Evolutionary conservation across 2,797 vertebrate genomes (phyloP).

Genomic region (Trichosurus vulpecula): DNA sequence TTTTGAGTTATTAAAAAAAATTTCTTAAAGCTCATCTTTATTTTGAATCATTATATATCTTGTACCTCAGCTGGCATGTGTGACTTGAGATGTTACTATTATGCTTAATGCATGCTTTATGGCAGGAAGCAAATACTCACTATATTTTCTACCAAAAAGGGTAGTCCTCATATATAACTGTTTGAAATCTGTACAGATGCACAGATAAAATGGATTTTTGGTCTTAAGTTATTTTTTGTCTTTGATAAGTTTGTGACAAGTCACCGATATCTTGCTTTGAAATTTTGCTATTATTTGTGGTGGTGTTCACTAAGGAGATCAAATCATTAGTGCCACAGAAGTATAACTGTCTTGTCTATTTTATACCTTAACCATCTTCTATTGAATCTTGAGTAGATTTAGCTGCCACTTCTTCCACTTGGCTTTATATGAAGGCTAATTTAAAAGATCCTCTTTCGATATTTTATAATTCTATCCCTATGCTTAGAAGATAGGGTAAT

Average conservation of each 20-base stretch:
- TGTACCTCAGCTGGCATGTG: not conserved
- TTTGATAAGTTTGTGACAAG: not conserved
- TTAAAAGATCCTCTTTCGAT: not conserved
- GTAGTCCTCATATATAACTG: not conserved
- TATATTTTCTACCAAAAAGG: constrained; percentile 17
- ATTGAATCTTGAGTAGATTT: not conserved
- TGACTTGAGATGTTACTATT: not conserved
- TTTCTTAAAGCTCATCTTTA: not conserved
- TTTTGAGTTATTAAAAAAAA: constrained; percentile 22
- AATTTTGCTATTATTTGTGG: not conserved
- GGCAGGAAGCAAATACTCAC: not conserved
- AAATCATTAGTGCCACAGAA: not conserved
- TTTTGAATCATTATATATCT: too few species aligned
- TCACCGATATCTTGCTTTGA: not conserved
- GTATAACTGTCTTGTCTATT: not conserved
- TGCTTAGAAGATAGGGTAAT: not conserved
- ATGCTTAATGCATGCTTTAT: constrained; percentile 1
- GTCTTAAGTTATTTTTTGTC: constrained; percentile 4
- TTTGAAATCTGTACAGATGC: not conserved
- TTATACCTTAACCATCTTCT: not conserved
- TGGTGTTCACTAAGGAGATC: not conserved
- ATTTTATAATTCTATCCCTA: not conserved
- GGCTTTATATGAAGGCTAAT: not conserved
- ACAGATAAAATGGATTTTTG: constrained; percentile 4
- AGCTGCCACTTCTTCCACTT: not conserved